These are phyloP conservation scores for Lynx canadensis DNA, from an alignment of 2,113 vertebrate genomes.

Conservation along the genomic window DNA sequence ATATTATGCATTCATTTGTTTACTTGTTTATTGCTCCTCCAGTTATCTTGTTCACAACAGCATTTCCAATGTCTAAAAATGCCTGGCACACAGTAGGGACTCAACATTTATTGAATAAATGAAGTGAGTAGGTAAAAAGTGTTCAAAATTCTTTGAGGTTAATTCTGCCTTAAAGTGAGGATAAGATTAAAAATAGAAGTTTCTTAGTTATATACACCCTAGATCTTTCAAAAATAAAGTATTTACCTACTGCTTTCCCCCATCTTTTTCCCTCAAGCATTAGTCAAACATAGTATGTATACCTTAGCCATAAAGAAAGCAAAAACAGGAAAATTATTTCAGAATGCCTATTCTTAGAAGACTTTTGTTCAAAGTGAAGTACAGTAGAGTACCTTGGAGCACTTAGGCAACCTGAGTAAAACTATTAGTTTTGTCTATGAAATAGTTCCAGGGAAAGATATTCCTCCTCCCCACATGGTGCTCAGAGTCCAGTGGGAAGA, in stretches of 20 bases:
- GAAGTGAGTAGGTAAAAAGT: not conserved
- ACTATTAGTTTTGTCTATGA: not conserved
- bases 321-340: not conserved
- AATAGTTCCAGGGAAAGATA: not conserved
- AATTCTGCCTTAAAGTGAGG: not conserved
- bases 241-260: not conserved
- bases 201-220: not conserved
- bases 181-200: not conserved
- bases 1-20: not conserved
- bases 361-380: not conserved
- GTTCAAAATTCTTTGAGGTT: not conserved
- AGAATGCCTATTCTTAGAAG: not conserved
- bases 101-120: not conserved
- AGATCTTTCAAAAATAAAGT: not conserved
- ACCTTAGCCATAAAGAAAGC: not conserved
- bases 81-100: not conserved
- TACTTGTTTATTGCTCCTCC: not conserved
- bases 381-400: not conserved
- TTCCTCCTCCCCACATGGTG: not conserved
- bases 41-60: not conserved
- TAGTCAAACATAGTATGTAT: not conserved
- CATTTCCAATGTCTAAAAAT: slow-evolving; percentile 7
- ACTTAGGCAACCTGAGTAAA: not conserved
- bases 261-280: not conserved
- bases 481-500: not conserved